These are phyloP conservation scores for Chaetodon trifasciatus DNA, from an alignment of 2,797 vertebrate species.

Conservation along the genomic window DNA sequence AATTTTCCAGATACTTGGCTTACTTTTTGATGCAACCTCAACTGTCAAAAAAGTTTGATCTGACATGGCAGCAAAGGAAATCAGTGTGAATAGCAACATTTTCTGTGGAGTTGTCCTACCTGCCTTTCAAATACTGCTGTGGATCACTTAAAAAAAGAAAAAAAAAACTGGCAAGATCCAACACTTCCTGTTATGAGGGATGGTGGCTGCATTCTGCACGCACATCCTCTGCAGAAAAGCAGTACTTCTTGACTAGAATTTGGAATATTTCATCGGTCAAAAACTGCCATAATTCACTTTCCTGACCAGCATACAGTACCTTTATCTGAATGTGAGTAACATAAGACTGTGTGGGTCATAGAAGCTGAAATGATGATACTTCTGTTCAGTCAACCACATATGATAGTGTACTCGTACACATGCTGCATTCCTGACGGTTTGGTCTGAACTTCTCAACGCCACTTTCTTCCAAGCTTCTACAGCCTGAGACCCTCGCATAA, in stretches of 20 bases:
- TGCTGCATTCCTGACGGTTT: not conserved
- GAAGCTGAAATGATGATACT: not conserved
- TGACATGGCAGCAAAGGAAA: not conserved
- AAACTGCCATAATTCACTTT: not conserved
- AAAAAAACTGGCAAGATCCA: not conserved
- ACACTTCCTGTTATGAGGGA: not conserved
- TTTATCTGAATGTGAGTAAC: conserved; percentile 17
- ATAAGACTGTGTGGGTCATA: not conserved
- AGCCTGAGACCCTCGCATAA: not conserved
- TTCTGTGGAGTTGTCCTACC: not conserved
- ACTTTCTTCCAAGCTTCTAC: conserved; percentile 24
- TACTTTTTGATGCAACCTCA: conserved; percentile 4
- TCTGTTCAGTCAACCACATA: conserved; percentile 2
- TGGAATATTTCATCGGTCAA: not conserved
- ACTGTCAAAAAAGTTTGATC: not conserved
- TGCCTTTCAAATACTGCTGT: not conserved
- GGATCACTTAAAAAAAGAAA: not conserved
- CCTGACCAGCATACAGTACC: not conserved
- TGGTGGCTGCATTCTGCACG: not conserved
- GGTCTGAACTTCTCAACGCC: conserved; percentile 4
- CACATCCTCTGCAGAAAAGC: not conserved
- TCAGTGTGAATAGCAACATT: not conserved
- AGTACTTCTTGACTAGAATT: not conserved
- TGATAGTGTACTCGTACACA: not conserved
- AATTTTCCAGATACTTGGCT: conserved; percentile 13